A percentile compares a stretch with the other conserved stretches of the same genome.
Evolutionary conservation across 2,888 invertebrate genomes (phyloP).

Genomic region (Sthenelais limicola): DNA sequence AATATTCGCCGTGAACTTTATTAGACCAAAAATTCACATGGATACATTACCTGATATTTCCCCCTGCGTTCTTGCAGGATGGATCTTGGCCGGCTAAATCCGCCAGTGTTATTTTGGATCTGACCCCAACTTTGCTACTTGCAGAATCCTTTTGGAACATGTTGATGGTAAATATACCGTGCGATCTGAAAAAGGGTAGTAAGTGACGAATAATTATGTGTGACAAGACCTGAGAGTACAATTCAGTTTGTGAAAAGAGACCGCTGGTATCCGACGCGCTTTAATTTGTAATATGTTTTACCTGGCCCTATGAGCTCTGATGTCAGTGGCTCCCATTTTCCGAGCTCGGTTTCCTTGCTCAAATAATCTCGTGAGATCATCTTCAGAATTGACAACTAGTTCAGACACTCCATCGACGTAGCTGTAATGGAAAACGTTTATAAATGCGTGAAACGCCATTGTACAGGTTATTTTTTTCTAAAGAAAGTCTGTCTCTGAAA

Average conservation of each 20-base stretch:
- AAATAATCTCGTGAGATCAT: conserved; percentile 61
- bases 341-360: conserved; percentile 66
- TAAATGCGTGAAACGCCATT: background rate
- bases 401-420: conserved; percentile 68
- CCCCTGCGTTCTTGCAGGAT: background rate
- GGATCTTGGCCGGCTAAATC: conserved; percentile 60
- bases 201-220: background rate
- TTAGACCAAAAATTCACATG: no score
- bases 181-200: conserved; percentile 57
- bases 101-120: conserved; percentile 60
- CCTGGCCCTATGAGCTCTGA: conserved; percentile 62
- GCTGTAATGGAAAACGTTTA: conserved; percentile 49
- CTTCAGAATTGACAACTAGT: conserved; percentile 61
- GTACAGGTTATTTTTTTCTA: no score
- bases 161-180: conserved; percentile 62
- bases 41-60: conserved; percentile 17
- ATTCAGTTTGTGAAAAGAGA: no score
- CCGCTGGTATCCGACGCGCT: no score
- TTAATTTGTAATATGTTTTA: conserved; percentile 41
- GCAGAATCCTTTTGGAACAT: conserved; percentile 65
- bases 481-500: background rate
- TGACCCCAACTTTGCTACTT: conserved; percentile 65
- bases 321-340: conserved; percentile 64
- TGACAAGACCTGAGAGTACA: background rate
- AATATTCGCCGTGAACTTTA: no score